Evolutionary conservation across 2,888 invertebrate species (phyloP).

Genomic region (Tuberolachnus salignus): DNA sequence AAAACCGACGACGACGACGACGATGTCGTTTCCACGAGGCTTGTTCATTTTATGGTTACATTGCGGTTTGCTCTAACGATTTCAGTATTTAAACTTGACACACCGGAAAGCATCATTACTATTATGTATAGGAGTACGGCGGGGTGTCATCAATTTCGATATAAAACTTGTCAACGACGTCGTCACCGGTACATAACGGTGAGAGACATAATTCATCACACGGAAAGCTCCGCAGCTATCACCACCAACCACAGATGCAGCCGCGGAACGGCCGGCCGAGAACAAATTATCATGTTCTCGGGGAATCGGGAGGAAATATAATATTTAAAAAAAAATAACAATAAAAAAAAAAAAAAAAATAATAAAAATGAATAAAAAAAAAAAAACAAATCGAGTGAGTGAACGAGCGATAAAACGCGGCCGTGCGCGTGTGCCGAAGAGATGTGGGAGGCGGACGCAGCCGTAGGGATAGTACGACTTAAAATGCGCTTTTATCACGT

Average conservation of each 20-base stretch:
- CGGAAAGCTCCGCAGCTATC: constrained; percentile 7
- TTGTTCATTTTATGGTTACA: constrained; percentile 42
- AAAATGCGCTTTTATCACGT: constrained; percentile 37
- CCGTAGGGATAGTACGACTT: neutral
- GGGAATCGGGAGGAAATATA: constrained; percentile 20
- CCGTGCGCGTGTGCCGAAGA: too few species aligned
- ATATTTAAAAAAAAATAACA: constrained; percentile 26
- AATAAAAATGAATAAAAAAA: too few species aligned
- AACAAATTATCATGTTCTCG: constrained; percentile 47
- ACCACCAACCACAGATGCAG: neutral
- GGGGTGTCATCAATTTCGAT: constrained; percentile 56
- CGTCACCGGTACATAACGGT: constrained; percentile 18
- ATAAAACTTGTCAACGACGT: constrained; percentile 52
- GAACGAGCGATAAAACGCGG: too few species aligned
- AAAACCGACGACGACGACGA: neutral
- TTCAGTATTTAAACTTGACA: constrained; percentile 51
- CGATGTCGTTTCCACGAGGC: neutral
- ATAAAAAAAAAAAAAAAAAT: too few species aligned
- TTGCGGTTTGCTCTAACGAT: constrained; percentile 46
- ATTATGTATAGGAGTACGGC: neutral
- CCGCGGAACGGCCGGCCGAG: neutral
- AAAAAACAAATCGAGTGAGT: too few species aligned
- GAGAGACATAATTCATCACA: constrained; percentile 50
- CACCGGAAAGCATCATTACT: constrained; percentile 14
- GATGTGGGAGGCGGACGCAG: too few species aligned